phyloP scores from a whole-genome alignment of 2,113 vertebrate genomes.

The Xyrauchen texanus region DNA sequence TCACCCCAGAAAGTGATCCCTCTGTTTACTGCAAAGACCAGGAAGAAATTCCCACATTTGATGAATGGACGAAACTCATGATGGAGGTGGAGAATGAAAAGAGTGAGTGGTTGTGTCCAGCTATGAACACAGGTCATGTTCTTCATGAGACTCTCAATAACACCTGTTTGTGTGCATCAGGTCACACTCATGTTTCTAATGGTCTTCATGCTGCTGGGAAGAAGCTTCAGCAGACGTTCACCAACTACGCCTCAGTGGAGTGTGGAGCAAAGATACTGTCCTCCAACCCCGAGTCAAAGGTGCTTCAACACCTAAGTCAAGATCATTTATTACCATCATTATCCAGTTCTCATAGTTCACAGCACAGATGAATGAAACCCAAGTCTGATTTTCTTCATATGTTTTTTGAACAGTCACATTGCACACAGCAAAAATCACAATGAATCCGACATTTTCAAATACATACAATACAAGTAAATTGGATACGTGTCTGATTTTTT shows the following conservation, averaged over 20 bases:
- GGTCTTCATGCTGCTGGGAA: constrained; percentile 78
- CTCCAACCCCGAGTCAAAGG: constrained; percentile 94
- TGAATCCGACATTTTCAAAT: no score
- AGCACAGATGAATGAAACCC: no score
- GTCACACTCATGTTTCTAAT: constrained; percentile 84
- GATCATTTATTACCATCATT: no score
- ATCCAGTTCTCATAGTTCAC: no score
- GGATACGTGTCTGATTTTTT: no score
- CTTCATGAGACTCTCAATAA: no score
- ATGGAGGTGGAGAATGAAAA: constrained; percentile 98
- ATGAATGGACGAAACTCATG: constrained; percentile 97
- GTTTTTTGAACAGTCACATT: no score
- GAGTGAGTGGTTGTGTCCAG: constrained; percentile 72
- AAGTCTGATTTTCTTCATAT: no score
- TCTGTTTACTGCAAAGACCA: constrained; percentile 79
- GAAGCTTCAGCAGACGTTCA: constrained; percentile 94
- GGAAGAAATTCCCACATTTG: constrained; percentile 93
- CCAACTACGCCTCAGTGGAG: constrained; percentile 99
- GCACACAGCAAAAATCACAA: no score
- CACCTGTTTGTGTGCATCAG: constrained; percentile 61
- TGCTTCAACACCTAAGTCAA: constrained; percentile 56
- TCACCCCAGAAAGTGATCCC: constrained; percentile 78
- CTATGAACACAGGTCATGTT: neutral
- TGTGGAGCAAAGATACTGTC: constrained; percentile 97
- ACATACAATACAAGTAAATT: no score